phyloP scores from a whole-genome alignment of 2,888 invertebrate genomes.

The Merodon equestris region DNA sequence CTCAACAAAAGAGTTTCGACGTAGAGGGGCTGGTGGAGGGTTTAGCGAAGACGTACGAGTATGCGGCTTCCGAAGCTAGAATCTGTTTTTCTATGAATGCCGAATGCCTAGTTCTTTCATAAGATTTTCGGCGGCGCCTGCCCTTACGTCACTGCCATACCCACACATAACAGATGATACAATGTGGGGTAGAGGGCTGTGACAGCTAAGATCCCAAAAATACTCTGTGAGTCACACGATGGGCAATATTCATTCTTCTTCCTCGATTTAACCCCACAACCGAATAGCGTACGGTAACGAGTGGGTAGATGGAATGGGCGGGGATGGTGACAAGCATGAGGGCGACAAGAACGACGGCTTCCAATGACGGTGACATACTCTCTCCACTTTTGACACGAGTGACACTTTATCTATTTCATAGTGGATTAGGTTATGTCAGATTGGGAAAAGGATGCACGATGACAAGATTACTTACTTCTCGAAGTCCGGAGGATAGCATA shows the following conservation, averaged over 20 bases:
- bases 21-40: too few relatives aligned
- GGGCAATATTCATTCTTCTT: slow-evolving; percentile 42
- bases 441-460: slow-evolving; percentile 18
- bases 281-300: neutral
- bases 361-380: slow-evolving; percentile 11
- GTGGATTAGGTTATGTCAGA: slow-evolving; percentile 55
- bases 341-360: slow-evolving; percentile 2
- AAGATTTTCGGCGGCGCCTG: slow-evolving; percentile 56
- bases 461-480: neutral
- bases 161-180: slow-evolving; percentile 3
- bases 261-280: neutral
- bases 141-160: slow-evolving; percentile 52
- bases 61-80: neutral
- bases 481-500: neutral
- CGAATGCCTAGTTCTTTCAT: slow-evolving; percentile 44
- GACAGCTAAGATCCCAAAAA: slow-evolving; percentile 61
- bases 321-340: slow-evolving; percentile 15
- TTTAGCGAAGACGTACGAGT: too few relatives aligned
- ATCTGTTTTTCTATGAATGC: too few relatives aligned
- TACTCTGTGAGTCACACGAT: slow-evolving; percentile 59
- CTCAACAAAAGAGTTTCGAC: slow-evolving; percentile 8
- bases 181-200: slow-evolving; percentile 9
- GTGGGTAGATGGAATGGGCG: too few relatives aligned
- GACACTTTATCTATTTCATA: slow-evolving; percentile 64
- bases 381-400: slow-evolving; percentile 50